Evolutionary conservation across 2,888 invertebrate species (phyloP), one percentile per base, ranked within the genome.

Genomic region (Sarcophaga carnaria): DNA sequence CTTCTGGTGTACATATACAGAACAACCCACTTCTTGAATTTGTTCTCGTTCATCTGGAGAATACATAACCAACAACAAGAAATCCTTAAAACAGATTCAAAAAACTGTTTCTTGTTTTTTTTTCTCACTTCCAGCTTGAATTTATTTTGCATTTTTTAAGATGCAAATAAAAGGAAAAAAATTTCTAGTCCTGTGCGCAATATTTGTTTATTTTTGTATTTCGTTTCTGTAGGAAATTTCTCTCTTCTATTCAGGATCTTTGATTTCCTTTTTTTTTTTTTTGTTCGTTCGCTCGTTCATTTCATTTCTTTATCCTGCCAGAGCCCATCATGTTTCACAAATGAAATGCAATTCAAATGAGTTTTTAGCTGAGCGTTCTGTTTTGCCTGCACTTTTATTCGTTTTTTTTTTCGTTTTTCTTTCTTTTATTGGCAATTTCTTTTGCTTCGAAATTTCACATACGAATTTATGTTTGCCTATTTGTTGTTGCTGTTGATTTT

Each of bases 341-440:
- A 91, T 91, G 92, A 92, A 92, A 92, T 92, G 91, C 91, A 92
- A 92, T 92, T 90, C 91, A 91, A 90, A 91, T 85, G 77, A 69
- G 72, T 78, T 80, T 37, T 49, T 67, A 83, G 83, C 81, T 81
- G 49, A 69, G 60, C 27, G 54, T 75, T 74, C 59, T 37, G 6
- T 25, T 75, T 49, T 49, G 4, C 14, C 49, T 49, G 12, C 14
- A 37, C 2, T 37, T 37, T 37, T 3, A 71, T n/a, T 6, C 11
- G 47, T 75, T 62, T 27, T 37, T 37, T 37, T 4, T 76, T n/a
- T 4, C 11, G 49, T 75, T 62, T 64, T 49, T 71, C 54, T 64
- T 37, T 70, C 49, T 37, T 20, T 17, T 67, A 76, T 54, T 25
- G 25, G 11, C 12, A 62, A 14, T 14, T 49, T 14, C 49, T 49